These are phyloP conservation scores for Bellardia pandia DNA, from an alignment of 2,888 invertebrate species.

Conservation along the genomic window DNA sequence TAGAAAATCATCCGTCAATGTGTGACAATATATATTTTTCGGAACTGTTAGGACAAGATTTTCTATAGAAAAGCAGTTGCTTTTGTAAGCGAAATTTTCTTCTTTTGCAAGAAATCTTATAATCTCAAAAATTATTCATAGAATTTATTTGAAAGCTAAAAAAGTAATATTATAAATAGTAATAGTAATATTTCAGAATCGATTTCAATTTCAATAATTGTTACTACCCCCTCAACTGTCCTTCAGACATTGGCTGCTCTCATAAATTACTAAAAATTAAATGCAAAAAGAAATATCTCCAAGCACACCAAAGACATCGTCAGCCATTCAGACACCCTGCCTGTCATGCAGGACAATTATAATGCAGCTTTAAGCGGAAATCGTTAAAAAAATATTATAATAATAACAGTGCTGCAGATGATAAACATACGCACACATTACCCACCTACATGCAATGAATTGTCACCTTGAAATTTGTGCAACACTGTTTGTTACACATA, in stretches of 20 bases:
- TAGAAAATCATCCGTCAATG: too few species aligned
- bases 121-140: too few species aligned
- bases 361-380: conserved; percentile 52
- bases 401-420: conserved; percentile 36
- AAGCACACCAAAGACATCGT: neutral
- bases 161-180: too few species aligned
- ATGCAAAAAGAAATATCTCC: neutral
- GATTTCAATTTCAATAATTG: conserved; percentile 19
- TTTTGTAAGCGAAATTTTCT: too few species aligned
- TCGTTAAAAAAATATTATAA: conserved; percentile 57
- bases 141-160: too few species aligned
- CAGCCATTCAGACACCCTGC: conserved; percentile 3
- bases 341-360: conserved; percentile 22
- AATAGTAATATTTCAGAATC: too few species aligned
- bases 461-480: conserved; percentile 60
- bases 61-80: too few species aligned
- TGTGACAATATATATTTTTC: too few species aligned
- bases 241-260: neutral
- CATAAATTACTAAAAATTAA: conserved; percentile 10
- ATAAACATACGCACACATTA: neutral
- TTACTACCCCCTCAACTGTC: neutral
- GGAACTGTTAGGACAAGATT: too few species aligned
- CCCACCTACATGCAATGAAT: conserved; percentile 17
- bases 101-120: too few species aligned
- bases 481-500: neutral